These are phyloP conservation scores for Noctuana brunneofusca DNA, from an alignment of 2,888 invertebrate species.

Conservation along the genomic window DNA sequence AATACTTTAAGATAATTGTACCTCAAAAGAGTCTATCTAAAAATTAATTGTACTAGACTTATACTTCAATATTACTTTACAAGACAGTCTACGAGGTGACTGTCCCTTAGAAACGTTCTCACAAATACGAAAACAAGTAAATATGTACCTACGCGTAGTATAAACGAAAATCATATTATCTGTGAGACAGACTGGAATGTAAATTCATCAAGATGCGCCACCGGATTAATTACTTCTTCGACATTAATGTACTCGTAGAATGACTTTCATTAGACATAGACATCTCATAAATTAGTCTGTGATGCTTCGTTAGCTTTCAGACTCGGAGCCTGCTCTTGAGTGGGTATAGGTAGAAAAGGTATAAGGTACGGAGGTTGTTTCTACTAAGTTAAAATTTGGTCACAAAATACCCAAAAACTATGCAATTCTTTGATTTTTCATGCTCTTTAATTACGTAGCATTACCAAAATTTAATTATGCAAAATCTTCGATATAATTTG, in stretches of 20 bases:
- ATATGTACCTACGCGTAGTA: too few relatives aligned
- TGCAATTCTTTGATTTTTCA: too few relatives aligned
- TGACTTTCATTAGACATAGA: slow-evolving; percentile 1
- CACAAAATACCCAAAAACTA: too few relatives aligned
- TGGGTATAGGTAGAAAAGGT: too few relatives aligned
- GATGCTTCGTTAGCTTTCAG: background rate
- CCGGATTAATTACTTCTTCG: slow-evolving; percentile 7
- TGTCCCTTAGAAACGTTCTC: background rate
- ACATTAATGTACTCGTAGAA: background rate
- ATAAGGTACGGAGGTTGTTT: too few relatives aligned
- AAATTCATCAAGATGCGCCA: slow-evolving; percentile 14
- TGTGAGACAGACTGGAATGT: slow-evolving; percentile 3
- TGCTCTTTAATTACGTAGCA: too few relatives aligned
- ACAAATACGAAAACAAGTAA: slow-evolving; percentile 14
- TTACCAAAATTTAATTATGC: too few relatives aligned
- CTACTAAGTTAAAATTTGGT: too few relatives aligned
- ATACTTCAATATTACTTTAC: background rate
- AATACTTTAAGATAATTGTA: background rate
- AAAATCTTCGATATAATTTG: too few relatives aligned
- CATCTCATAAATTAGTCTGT: background rate
- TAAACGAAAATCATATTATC: slow-evolving; percentile 7
- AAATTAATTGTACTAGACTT: slow-evolving; percentile 5
- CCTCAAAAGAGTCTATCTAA: background rate
- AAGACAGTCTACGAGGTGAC: slow-evolving; percentile 6
- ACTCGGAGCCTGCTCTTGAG: background rate